phyloP scores from a whole-genome alignment of 1,140 invertebrate genomes.

The Schlechtendalia chinensis region DNA sequence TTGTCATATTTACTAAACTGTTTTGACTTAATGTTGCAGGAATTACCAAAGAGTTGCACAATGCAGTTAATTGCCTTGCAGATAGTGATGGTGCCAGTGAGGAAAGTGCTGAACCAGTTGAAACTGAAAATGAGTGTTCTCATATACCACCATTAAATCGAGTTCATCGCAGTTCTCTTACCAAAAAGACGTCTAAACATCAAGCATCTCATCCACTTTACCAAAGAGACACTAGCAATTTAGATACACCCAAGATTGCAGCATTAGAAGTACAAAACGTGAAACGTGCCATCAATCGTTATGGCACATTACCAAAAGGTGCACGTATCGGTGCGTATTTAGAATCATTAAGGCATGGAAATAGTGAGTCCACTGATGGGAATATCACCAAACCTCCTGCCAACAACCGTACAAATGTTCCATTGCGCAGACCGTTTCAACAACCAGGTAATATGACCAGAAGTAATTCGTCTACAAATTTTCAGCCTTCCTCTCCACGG shows the following conservation, averaged over 20 bases:
- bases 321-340: slow-evolving; percentile 93
- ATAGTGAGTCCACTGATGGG: slow-evolving; percentile 52
- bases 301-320: slow-evolving; percentile 93
- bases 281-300: slow-evolving; percentile 91
- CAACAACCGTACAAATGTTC: slow-evolving; percentile 54
- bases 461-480: slow-evolving; percentile 77
- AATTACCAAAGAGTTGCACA: slow-evolving; percentile 41
- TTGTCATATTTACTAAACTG: neutral
- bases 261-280: slow-evolving; percentile 96
- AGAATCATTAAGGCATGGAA: slow-evolving; percentile 82
- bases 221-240: slow-evolving; percentile 57
- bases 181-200: slow-evolving; percentile 47
- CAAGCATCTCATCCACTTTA: slow-evolving; percentile 43
- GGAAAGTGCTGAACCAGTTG: slow-evolving; percentile 38
- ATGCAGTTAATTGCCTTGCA: neutral
- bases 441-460: slow-evolving; percentile 75
- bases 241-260: slow-evolving; percentile 65
- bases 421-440: slow-evolving; percentile 56
- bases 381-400: slow-evolving; percentile 55
- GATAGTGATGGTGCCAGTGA: slow-evolving; percentile 43
- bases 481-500: slow-evolving; percentile 59
- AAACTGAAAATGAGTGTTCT: slow-evolving; percentile 43
- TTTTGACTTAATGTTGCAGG: slow-evolving; percentile 23
- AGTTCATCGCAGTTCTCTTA: slow-evolving; percentile 35
- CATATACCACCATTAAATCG: slow-evolving; percentile 31